Evolutionary conservation across 2,888 invertebrate species (phyloP).

Genomic region (Habrosyne pyritoides): DNA sequence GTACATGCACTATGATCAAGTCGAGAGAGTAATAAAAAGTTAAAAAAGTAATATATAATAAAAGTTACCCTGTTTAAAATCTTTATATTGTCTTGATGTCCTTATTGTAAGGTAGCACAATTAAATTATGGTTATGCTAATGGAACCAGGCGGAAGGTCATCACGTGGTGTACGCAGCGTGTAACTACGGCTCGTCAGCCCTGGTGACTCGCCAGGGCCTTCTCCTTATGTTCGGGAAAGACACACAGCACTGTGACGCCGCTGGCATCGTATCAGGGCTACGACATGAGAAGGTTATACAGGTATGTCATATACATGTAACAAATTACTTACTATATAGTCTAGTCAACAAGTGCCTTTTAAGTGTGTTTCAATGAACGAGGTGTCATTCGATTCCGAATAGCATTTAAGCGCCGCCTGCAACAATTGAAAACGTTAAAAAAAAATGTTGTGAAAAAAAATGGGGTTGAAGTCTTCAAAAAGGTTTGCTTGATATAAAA

Average conservation of each 20-base stretch:
- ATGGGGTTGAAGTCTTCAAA: too few relatives aligned
- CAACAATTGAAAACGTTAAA: too few relatives aligned
- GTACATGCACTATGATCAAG: too few relatives aligned
- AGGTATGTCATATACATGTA: slow-evolving; percentile 56
- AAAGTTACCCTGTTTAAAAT: too few relatives aligned
- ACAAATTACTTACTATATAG: not conserved
- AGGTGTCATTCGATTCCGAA: too few relatives aligned
- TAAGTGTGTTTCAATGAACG: too few relatives aligned
- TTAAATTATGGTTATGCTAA: slow-evolving; percentile 5
- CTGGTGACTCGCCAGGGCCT: slow-evolving; percentile 95
- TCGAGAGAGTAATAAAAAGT: too few relatives aligned
- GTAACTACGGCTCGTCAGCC: slow-evolving; percentile 97
- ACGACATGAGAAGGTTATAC: slow-evolving; percentile 87
- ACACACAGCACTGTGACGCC: slow-evolving; percentile 92
- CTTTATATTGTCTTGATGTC: too few relatives aligned
- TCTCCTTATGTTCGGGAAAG: slow-evolving; percentile 97
- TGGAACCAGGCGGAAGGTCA: slow-evolving; percentile 87
- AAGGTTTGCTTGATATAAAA: too few relatives aligned
- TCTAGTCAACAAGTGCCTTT: slow-evolving; percentile 4
- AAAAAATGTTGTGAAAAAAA: too few relatives aligned
- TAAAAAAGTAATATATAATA: too few relatives aligned
- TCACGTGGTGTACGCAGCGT: slow-evolving; percentile 91
- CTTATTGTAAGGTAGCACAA: not conserved
- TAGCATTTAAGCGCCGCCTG: too few relatives aligned
- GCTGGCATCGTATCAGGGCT: slow-evolving; percentile 89